These are phyloP conservation scores for Bettongia penicillata DNA, from an alignment of 2,113 vertebrate species.

Conservation along the genomic window DNA sequence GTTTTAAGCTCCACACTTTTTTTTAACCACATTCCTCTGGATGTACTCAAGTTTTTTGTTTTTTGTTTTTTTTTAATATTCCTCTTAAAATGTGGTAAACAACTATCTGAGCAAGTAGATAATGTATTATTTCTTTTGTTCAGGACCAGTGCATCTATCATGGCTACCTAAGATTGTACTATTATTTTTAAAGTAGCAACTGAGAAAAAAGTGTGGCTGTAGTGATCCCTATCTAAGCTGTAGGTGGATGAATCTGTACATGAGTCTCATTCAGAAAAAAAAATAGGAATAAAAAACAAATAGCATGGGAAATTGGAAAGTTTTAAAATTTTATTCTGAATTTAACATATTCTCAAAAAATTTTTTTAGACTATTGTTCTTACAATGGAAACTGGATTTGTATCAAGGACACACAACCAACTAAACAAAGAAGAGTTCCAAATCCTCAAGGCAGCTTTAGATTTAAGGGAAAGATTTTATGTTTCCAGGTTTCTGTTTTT, in stretches of 20 bases:
- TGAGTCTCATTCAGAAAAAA: background rate
- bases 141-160: background rate
- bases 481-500: conserved; percentile 16
- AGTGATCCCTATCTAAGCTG: background rate
- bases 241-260: background rate
- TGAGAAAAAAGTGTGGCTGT: background rate
- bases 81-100: background rate
- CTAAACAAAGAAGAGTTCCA: conserved; percentile 28
- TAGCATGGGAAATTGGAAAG: background rate
- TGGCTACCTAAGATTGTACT: background rate
- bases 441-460: conserved; percentile 40
- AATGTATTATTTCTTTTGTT: background rate
- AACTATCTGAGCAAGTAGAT: background rate
- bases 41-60: background rate
- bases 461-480: background rate
- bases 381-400: conserved; percentile 57
- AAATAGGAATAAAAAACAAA: background rate
- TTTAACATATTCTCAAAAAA: background rate
- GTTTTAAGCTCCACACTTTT: background rate
- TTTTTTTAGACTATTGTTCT: conserved; percentile 44
- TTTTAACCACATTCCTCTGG: background rate
- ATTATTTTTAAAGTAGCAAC: background rate
- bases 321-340: background rate
- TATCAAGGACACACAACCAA: conserved; percentile 54
- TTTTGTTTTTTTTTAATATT: background rate